These are phyloP conservation scores for Hesperophylax magnus DNA, from an alignment of 1,140 invertebrate species.

Conservation along the genomic window DNA sequence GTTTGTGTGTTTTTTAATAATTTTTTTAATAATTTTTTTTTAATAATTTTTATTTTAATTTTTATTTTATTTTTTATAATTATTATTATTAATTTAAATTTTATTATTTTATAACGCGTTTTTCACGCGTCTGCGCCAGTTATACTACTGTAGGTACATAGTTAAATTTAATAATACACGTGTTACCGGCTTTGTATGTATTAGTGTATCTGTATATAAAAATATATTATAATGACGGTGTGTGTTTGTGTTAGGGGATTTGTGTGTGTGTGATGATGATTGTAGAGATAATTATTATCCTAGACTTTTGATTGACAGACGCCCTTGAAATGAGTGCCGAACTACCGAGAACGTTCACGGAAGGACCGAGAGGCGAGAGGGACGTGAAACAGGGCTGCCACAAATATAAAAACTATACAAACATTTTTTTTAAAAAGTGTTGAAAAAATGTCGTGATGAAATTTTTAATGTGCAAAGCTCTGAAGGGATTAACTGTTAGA, in stretches of 20 bases:
- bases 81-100: too few relatives aligned
- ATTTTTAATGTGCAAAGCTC: too few relatives aligned
- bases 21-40: too few relatives aligned
- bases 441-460: too few relatives aligned
- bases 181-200: not conserved
- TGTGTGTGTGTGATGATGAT: slow-evolving; percentile 27
- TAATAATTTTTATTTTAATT: too few relatives aligned
- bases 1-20: too few relatives aligned
- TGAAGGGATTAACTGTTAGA: too few relatives aligned
- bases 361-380: slow-evolving; percentile 8
- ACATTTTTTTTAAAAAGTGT: too few relatives aligned
- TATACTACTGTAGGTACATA: too few relatives aligned
- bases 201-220: not conserved
- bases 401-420: not conserved
- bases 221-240: not conserved
- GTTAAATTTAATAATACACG: not conserved
- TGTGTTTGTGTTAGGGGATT: not conserved
- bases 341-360: slow-evolving; percentile 9
- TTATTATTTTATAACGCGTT: too few relatives aligned
- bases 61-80: too few relatives aligned
- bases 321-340: slow-evolving; percentile 20
- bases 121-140: too few relatives aligned
- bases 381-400: not conserved
- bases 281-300: slow-evolving; percentile 18
- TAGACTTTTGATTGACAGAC: slow-evolving; percentile 38